These are phyloP conservation scores for Todiramphus chloris DNA, from an alignment of 2,113 vertebrate species.

Conservation along the genomic window DNA sequence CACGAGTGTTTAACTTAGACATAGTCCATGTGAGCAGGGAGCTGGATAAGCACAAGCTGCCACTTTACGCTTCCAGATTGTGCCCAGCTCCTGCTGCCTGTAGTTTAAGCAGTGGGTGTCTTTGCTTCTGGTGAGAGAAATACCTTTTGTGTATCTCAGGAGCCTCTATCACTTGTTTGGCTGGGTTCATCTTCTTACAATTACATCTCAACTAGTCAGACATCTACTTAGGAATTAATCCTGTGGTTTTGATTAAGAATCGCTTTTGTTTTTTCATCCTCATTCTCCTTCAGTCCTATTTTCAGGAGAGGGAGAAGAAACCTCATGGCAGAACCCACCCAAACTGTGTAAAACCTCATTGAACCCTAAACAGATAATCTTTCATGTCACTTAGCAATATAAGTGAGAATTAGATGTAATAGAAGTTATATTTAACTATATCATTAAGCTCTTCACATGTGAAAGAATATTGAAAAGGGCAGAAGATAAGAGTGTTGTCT, in stretches of 20 bases:
- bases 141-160: neutral
- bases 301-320: neutral
- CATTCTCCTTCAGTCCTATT: neutral
- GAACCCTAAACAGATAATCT: neutral
- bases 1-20: neutral
- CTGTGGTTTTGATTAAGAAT: neutral
- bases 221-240: neutral
- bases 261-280: neutral
- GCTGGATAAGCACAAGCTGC: neutral
- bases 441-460: neutral
- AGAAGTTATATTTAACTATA: neutral
- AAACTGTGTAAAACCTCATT: neutral
- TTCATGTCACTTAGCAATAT: neutral
- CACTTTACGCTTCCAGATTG: neutral
- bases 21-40: accelerated
- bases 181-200: neutral
- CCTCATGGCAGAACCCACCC: neutral
- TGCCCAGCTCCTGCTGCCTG: neutral
- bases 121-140: neutral
- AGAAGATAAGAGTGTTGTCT: neutral
- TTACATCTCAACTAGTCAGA: neutral
- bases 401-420: neutral
- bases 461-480: neutral
- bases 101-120: neutral
- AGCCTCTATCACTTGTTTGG: neutral